Evolutionary conservation across 2,113 vertebrate genomes (phyloP), one percentile per base, ranked within the genome.

Genomic region (Ammospiza nelsoni): DNA sequence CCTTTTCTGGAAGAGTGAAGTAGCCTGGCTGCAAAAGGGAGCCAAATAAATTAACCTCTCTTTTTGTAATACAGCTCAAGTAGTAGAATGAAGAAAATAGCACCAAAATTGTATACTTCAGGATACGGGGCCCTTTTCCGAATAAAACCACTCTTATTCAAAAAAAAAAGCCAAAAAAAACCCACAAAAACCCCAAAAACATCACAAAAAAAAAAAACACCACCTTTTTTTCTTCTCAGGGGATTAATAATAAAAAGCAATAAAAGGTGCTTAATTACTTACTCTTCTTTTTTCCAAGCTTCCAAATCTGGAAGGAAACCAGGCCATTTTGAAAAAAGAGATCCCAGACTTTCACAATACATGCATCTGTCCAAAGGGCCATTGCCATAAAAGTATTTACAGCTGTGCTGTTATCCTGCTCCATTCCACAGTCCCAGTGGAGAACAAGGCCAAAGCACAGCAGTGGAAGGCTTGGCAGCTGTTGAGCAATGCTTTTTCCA

Each of bases 221-320:
- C 35, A 35, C 11, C 6, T 69, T 62, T 17, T 69, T 89, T 84
- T 91, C 71, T 27, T 3, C 81, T 87, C 81, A 29, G n/a, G 44
- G 46, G 71, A 85, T 55, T 91, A 91, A 76, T n/a, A 94, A 84
- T 81, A 91, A 91, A 92, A 85, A 91, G 46, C 71, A 89, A 88
- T 95, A 92, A 87, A 95, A 91, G 37, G 71, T 95, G 58, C 82
- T 73, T 95, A 95, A 95, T 95, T 69, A 80, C 51, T 93, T 76
- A 76, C 12, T 72, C 3, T 68, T 82, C 39, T 87, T 84, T 81
- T 84, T 94, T 71, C 29, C 33, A 62, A 89, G 44, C 58, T 85
- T 92, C 58, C 59, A 88, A 87, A 83, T 79, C 63, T 94, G 82
- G 94, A 91, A 91, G 87, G 81, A 89, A 92, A 87, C 51, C 33